Conservation (phyloP, 1,140 invertebrate genomes). For the Drosophila sturtevanti region DNA sequence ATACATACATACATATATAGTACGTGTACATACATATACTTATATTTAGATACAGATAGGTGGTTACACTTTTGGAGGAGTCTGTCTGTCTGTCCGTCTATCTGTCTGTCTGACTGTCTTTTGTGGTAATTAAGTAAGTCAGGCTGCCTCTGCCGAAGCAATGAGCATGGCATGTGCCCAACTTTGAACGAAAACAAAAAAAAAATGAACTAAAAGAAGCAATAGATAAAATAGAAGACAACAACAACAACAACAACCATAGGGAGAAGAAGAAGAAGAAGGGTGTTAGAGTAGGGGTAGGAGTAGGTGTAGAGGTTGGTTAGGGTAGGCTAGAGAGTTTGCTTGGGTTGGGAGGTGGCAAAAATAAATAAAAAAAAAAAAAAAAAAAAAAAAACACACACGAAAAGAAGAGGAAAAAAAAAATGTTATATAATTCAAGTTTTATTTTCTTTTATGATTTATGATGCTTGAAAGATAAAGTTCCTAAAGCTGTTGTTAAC, state of each 20-base stretch:
- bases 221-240: neutral
- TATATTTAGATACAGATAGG: neutral
- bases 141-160: constrained; percentile 37
- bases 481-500: constrained; percentile 67
- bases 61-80: neutral
- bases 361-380: neutral
- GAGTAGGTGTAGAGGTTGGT: neutral
- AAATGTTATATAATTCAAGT: constrained; percentile 54
- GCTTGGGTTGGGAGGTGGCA: neutral
- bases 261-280: neutral
- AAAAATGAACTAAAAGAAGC: neutral
- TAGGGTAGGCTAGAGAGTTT: no score
- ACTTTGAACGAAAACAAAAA: constrained; percentile 3
- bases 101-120: constrained; percentile 18
- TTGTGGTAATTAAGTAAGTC: constrained; percentile 46
- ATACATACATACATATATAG: no score
- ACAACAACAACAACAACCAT: no score
- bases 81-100: constrained; percentile 18
- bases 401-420: neutral
- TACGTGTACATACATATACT: no score
- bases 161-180: constrained; percentile 69
- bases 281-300: neutral
- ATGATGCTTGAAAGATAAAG: constrained; percentile 80
- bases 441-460: constrained; percentile 57
- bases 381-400: no score